Conservation (phyloP, 2,797 vertebrate genomes). For the Premnoplex brunnescens region DNA sequence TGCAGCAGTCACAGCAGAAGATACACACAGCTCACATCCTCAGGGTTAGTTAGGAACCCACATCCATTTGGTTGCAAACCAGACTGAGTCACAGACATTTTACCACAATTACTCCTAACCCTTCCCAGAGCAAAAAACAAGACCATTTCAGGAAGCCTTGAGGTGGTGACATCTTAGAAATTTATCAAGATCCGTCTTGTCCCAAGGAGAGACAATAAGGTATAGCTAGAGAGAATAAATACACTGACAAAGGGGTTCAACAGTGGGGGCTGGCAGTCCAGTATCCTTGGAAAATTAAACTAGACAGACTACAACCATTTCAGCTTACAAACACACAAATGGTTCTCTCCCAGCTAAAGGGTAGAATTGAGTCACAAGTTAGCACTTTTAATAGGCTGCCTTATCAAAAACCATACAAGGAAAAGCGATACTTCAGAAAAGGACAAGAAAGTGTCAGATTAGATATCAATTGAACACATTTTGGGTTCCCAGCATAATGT, state of each 20-base stretch:
- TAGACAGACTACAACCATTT: not conserved
- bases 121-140: not conserved
- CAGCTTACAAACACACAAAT: not conserved
- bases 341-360: not conserved
- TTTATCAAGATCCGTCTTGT: not conserved
- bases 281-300: not conserved
- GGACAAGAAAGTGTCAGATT: not conserved
- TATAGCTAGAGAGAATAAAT: not conserved
- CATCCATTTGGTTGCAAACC: not conserved
- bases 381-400: not conserved
- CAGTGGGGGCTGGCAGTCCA: not conserved
- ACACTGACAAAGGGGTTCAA: not conserved
- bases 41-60: not conserved
- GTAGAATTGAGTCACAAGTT: not conserved
- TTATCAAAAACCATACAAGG: not conserved
- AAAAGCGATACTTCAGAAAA: not conserved
- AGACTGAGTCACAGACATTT: not conserved
- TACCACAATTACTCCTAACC: not conserved
- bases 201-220: not conserved
- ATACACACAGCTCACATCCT: not conserved
- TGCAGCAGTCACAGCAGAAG: not conserved
- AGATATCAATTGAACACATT: not conserved
- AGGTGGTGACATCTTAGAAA: not conserved
- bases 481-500: not conserved
- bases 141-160: not conserved